Percentiles rank a stretch among this genome's conserved stretches.
Conservation (phyloP, 2,888 invertebrate genomes). For the Ephialtes manifestator region DNA sequence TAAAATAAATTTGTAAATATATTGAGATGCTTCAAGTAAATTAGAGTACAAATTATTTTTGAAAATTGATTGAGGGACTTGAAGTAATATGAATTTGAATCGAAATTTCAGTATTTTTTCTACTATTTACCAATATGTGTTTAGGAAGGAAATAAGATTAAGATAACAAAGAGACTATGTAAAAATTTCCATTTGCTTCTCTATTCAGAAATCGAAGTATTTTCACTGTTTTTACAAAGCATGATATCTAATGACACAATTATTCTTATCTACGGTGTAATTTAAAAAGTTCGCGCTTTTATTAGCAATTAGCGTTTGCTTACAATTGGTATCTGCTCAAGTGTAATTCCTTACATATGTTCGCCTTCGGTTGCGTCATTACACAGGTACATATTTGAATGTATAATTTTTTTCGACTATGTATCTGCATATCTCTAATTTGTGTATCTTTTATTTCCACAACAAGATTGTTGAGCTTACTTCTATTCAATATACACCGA, state of each 20-base stretch:
- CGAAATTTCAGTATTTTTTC: too few relatives aligned
- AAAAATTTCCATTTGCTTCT: too few relatives aligned
- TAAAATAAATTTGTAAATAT: too few relatives aligned
- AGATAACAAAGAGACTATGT: too few relatives aligned
- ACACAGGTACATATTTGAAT: not conserved
- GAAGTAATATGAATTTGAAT: too few relatives aligned
- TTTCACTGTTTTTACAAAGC: not conserved
- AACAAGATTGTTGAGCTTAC: not conserved
- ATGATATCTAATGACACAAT: not conserved
- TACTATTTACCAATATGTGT: too few relatives aligned
- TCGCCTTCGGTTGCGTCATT: not conserved
- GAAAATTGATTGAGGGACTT: too few relatives aligned
- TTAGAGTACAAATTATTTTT: too few relatives aligned
- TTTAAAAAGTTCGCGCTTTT: not conserved
- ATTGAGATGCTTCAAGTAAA: too few relatives aligned
- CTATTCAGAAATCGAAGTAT: too few relatives aligned
- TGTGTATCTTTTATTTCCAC: not conserved
- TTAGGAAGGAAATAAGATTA: too few relatives aligned
- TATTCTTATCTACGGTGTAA: not conserved
- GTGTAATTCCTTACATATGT: not conserved
- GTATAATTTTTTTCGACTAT: not conserved
- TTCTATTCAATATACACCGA: not conserved
- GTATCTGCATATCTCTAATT: not conserved
- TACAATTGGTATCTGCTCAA: not conserved
- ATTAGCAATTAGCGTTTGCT: not conserved